These are phyloP conservation scores for Pitangus sulphuratus DNA, from an alignment of 2,797 vertebrate species.

Conservation along the genomic window DNA sequence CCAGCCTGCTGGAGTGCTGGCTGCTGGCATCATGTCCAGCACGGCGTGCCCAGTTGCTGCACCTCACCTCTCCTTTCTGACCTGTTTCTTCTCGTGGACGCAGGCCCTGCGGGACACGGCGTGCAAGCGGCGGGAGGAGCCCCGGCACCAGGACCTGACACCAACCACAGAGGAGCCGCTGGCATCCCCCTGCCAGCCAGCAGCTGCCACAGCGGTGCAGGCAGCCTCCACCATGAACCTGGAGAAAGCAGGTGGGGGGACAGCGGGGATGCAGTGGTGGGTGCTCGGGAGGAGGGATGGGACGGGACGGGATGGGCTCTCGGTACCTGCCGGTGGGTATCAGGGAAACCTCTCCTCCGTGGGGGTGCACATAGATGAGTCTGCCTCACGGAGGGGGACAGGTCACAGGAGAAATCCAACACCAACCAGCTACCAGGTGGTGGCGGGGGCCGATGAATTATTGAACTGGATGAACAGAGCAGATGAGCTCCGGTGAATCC, in stretches of 20 bases:
- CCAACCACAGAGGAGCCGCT: conserved; percentile 6
- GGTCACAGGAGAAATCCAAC: neutral
- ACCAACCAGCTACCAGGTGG: neutral
- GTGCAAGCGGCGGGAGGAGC: neutral
- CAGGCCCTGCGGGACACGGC: neutral
- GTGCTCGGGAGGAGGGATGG: neutral
- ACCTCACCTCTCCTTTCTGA: neutral
- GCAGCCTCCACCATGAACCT: conserved; percentile 64
- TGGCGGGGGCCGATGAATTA: neutral
- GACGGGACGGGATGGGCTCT: accelerated
- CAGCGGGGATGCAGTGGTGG: accelerated
- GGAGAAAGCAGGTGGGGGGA: conserved; percentile 72
- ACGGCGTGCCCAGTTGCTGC: accelerated
- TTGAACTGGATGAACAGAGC: neutral
- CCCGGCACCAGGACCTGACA: neutral
- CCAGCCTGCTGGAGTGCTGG: accelerated
- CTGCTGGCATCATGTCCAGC: neutral
- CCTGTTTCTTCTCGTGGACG: neutral
- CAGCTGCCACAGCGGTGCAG: neutral
- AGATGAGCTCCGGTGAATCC: neutral
- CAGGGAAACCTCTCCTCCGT: neutral
- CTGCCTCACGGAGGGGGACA: accelerated
- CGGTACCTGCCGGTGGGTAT: accelerated
- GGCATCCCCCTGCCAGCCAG: neutral
- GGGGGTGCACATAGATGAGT: accelerated